These are phyloP conservation scores for Eilema griseolum DNA, from an alignment of 2,888 invertebrate species.

Conservation along the genomic window DNA sequence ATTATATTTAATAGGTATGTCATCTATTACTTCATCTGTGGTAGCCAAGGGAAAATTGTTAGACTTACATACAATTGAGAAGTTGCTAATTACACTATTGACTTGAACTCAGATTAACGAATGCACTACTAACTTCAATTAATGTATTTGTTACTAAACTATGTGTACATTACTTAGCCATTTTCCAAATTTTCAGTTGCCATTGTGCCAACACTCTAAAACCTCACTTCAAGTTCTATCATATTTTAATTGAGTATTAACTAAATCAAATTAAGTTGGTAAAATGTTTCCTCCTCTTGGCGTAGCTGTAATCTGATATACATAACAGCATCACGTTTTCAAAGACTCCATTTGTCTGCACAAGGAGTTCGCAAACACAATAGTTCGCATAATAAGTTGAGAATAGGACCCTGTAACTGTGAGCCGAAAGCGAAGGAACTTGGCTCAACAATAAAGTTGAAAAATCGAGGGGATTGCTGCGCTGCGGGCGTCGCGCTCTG, in stretches of 20 bases:
- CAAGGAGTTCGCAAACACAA: slow-evolving; percentile 53
- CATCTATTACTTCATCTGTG: too few species aligned
- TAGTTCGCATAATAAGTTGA: slow-evolving; percentile 69
- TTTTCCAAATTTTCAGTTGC: neutral
- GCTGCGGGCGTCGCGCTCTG: slow-evolving; percentile 72
- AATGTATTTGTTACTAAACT: too few species aligned
- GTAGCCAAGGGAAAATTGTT: too few species aligned
- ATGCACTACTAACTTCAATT: too few species aligned
- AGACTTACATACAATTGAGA: too few species aligned
- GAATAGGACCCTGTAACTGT: slow-evolving; percentile 59
- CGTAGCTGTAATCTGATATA: slow-evolving; percentile 19
- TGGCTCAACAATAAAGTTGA: slow-evolving; percentile 81
- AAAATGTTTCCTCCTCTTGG: neutral
- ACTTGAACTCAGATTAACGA: neutral
- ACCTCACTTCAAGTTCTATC: neutral
- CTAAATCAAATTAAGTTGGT: neutral
- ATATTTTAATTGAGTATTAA: slow-evolving; percentile 1
- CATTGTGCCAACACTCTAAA: neutral
- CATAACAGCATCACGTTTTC: slow-evolving; percentile 42
- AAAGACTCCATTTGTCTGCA: slow-evolving; percentile 39
- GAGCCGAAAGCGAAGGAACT: slow-evolving; percentile 66
- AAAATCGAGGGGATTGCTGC: slow-evolving; percentile 80
- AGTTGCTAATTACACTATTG: neutral
- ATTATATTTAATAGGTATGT: too few species aligned
- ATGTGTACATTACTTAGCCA: neutral